phyloP scores from a whole-genome alignment of 2,888 invertebrate genomes.

The Proisotoma minuta region DNA sequence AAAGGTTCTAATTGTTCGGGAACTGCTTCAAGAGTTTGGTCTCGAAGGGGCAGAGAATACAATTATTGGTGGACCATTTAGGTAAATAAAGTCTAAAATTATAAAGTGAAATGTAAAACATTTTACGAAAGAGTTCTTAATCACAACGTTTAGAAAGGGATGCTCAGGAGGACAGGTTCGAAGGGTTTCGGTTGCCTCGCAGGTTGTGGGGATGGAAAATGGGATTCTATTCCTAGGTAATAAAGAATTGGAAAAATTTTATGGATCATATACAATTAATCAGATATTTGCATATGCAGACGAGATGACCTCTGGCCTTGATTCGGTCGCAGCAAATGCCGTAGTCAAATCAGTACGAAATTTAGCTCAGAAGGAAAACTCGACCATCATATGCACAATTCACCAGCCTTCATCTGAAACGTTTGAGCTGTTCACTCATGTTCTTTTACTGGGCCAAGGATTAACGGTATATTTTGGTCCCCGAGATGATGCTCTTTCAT shows the following conservation, averaged over 20 bases:
- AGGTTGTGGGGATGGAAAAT: not conserved
- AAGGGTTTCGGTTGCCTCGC: constrained; percentile 2
- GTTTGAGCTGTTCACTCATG: constrained; percentile 8
- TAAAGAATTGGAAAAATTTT: too few species aligned
- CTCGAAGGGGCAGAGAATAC: not conserved
- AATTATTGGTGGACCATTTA: not conserved
- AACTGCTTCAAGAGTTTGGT: constrained; percentile 7
- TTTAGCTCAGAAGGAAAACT: not conserved
- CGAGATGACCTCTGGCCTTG: constrained; percentile 4
- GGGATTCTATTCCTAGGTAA: constrained; percentile 10
- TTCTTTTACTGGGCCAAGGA: not conserved
- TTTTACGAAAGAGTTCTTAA: too few species aligned
- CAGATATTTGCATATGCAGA: too few species aligned
- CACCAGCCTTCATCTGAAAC: constrained; percentile 7
- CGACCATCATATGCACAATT: constrained; percentile 1
- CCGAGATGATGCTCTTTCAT: not conserved
- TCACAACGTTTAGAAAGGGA: too few species aligned
- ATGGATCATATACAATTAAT: not conserved
- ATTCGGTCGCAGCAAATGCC: constrained; percentile 6
- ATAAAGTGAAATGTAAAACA: too few species aligned
- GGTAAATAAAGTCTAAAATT: too few species aligned
- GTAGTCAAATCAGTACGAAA: not conserved
- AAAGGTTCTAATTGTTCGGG: not conserved
- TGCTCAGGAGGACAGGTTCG: constrained; percentile 12
- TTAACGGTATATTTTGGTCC: not conserved